Conservation (phyloP, 2,888 invertebrate genomes). For the Blastobasis lacticolella region DNA sequence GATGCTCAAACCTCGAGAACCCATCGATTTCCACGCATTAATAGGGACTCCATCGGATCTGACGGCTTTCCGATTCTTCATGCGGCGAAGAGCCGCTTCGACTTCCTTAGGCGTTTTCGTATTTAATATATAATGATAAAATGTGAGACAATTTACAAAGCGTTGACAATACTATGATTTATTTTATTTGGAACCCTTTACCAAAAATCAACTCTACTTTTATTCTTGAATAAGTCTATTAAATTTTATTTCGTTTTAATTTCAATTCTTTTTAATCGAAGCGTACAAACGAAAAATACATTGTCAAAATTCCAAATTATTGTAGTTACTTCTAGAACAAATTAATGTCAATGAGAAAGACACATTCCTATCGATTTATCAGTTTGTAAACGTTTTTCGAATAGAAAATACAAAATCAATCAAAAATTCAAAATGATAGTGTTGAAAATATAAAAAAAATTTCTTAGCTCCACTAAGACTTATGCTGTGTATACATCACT, state of each 20-base stretch:
- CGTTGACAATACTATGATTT: no score
- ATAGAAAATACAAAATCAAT: not conserved
- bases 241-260: not conserved
- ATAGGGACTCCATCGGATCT: no score
- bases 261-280: not conserved
- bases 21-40: no score
- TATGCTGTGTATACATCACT: not conserved
- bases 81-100: no score
- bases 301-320: not conserved
- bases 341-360: no score
- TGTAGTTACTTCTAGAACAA: not conserved
- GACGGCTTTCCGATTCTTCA: no score
- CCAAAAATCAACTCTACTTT: not conserved
- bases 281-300: not conserved
- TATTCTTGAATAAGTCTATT: not conserved
- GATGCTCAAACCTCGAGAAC: no score
- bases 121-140: no score
- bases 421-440: not conserved
- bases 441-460: not conserved
- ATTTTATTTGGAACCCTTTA: no score
- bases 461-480: not conserved
- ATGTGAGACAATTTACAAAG: no score
- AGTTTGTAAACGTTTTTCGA: not conserved
- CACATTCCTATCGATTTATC: not conserved
- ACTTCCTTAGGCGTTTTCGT: no score